phyloP scores from a whole-genome alignment of 2,888 invertebrate genomes.

The Entomobrya multifasciata region DNA sequence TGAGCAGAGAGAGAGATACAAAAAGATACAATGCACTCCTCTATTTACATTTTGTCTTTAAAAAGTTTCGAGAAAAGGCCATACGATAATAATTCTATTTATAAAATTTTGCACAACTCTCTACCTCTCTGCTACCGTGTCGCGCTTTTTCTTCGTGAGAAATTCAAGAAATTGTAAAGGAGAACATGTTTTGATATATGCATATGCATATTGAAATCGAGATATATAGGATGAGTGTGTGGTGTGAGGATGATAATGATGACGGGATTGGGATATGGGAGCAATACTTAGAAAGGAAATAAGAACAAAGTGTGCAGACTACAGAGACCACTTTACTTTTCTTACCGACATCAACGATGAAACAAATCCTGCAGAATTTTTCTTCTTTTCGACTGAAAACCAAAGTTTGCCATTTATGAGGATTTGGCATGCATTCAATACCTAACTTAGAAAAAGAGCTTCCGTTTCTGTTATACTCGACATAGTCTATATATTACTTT shows the following conservation, averaged over 20 bases:
- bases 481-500: too few relatives aligned
- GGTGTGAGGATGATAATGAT: conserved; percentile 14
- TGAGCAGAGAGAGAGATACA: too few relatives aligned
- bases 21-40: conserved; percentile 67
- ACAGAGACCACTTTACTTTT: conserved; percentile 35
- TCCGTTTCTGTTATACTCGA: too few relatives aligned
- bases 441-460: conserved; percentile 67
- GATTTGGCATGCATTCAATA: conserved; percentile 77
- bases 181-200: too few relatives aligned
- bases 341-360: conserved; percentile 7
- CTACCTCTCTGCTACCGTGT: conserved; percentile 5
- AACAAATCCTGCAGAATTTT: conserved; percentile 18
- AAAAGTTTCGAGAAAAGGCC: neutral
- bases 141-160: conserved; percentile 29
- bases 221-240: too few relatives aligned
- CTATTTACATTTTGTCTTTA: conserved; percentile 60
- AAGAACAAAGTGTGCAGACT: conserved; percentile 12
- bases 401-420: conserved; percentile 75
- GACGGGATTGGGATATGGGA: conserved; percentile 2
- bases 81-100: conserved; percentile 66
- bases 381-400: too few relatives aligned
- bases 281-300: neutral
- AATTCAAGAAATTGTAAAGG: too few relatives aligned
- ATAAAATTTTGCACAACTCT: conserved; percentile 70
- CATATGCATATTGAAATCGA: too few relatives aligned